These are phyloP conservation scores for Grallaria varia DNA, from an alignment of 2,113 vertebrate genomes.

Conservation along the genomic window DNA sequence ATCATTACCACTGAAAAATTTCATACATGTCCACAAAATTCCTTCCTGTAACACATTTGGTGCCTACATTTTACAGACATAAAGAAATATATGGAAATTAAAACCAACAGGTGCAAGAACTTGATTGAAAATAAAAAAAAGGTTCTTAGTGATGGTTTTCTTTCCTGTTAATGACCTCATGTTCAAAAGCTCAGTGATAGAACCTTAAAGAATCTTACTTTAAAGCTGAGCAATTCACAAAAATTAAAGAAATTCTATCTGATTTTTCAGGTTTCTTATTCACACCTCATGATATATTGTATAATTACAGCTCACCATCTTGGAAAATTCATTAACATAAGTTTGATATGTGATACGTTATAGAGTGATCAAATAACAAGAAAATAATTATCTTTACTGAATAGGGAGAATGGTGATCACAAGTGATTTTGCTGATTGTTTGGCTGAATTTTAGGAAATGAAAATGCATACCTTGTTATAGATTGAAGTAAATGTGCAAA, in stretches of 20 bases:
- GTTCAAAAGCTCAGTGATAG: neutral
- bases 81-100: accelerated
- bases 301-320: neutral
- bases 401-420: neutral
- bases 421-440: neutral
- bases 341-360: accelerated
- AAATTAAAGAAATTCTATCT: neutral
- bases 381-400: neutral
- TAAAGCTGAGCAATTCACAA: neutral
- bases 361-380: neutral
- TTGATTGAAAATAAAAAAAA: neutral
- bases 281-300: neutral
- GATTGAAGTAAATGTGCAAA: neutral
- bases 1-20: neutral
- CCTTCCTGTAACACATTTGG: neutral
- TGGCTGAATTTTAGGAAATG: neutral
- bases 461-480: neutral
- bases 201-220: neutral
- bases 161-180: neutral
- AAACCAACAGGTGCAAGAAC: neutral
- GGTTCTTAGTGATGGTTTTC: neutral
- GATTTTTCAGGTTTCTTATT: neutral
- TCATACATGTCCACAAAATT: neutral
- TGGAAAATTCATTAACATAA: neutral
- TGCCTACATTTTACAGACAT: neutral